Percentiles rank a stretch among this genome's conserved stretches.
phyloP scores from a whole-genome alignment of 2,113 vertebrate species.

The Neopipo cinnamomea region DNA sequence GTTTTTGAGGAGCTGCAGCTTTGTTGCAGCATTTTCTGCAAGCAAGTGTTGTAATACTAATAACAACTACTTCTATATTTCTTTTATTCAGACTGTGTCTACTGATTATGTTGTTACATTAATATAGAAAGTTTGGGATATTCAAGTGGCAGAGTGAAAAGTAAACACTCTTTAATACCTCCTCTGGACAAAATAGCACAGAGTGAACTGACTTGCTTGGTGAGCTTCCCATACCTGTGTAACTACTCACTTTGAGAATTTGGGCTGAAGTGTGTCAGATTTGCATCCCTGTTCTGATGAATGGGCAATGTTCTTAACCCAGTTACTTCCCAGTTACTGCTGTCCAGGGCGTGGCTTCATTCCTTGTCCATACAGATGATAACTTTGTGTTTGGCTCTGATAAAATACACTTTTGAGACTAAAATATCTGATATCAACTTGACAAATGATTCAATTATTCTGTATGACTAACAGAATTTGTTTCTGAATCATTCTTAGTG shows the following conservation, averaged over 20 bases:
- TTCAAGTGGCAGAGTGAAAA: background rate
- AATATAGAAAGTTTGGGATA: background rate
- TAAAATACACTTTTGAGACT: background rate
- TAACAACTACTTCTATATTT: background rate
- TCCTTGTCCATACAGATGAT: background rate
- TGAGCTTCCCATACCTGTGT: background rate
- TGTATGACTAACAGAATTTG: background rate
- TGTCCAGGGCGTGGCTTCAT: background rate
- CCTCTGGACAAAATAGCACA: background rate
- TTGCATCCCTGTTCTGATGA: background rate
- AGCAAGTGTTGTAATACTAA: background rate
- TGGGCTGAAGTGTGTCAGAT: background rate
- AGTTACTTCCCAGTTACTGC: background rate
- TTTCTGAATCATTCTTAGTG: background rate
- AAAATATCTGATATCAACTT: background rate
- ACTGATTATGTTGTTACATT: background rate
- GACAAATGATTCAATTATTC: background rate
- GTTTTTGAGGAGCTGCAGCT: background rate
- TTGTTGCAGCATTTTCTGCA: background rate
- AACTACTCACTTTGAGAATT: background rate
- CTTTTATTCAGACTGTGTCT: background rate
- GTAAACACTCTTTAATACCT: background rate
- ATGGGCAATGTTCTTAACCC: background rate
- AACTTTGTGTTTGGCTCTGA: background rate
- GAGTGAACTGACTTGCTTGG: background rate